These are phyloP conservation scores for Tanypteryx hageni DNA, from an alignment of 2,888 invertebrate genomes.

Conservation along the genomic window DNA sequence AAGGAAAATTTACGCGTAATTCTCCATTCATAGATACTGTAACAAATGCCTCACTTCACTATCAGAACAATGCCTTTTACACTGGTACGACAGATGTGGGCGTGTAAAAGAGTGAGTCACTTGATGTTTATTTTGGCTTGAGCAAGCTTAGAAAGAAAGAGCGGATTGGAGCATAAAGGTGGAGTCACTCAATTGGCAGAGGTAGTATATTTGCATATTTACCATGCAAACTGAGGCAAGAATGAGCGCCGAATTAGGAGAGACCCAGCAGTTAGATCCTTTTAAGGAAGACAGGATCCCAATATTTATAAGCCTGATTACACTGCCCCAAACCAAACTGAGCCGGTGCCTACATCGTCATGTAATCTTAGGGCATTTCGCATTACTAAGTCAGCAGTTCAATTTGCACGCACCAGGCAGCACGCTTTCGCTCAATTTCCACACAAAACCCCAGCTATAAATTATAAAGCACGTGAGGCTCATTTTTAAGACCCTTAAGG, in stretches of 20 bases:
- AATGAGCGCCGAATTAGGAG: not conserved
- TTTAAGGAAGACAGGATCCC: not conserved
- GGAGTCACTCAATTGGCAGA: not conserved
- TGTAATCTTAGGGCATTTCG: not conserved
- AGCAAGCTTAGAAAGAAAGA: not conserved
- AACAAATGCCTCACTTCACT: not conserved
- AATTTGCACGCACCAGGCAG: not conserved
- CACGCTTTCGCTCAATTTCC: not conserved
- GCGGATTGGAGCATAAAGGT: not conserved
- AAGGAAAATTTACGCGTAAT: too few relatives aligned
- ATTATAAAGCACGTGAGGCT: not conserved
- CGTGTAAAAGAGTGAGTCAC: not conserved
- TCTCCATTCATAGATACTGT: too few relatives aligned
- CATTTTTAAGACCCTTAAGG: too few relatives aligned
- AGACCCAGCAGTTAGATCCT: not conserved
- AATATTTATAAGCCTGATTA: constrained; percentile 15
- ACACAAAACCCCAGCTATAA: not conserved
- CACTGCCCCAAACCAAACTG: not conserved
- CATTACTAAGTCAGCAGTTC: not conserved
- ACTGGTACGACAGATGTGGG: not conserved
- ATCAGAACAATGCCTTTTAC: not conserved
- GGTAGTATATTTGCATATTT: constrained; percentile 5
- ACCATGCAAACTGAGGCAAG: not conserved
- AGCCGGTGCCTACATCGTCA: not conserved
- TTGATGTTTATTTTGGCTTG: constrained; percentile 12